phyloP scores from a whole-genome alignment of 2,888 invertebrate species.

The Lasioglossum calceatum region DNA sequence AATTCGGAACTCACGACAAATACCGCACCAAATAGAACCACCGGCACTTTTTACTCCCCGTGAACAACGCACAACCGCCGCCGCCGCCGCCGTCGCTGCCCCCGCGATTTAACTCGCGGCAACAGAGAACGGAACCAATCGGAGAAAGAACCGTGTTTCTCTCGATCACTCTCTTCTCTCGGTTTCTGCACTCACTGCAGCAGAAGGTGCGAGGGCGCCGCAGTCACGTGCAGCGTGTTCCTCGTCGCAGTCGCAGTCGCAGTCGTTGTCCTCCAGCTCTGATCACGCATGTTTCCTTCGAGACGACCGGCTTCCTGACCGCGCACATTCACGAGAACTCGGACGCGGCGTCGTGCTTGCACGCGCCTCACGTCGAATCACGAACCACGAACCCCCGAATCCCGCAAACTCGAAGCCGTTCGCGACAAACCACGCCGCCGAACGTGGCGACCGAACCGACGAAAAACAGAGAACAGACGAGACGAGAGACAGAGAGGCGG shows the following conservation, averaged over 20 bases:
- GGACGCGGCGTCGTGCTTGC: slow-evolving; percentile 51
- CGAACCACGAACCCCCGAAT: slow-evolving; percentile 14
- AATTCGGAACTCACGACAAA: slow-evolving; percentile 43
- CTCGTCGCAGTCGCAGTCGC: slow-evolving; percentile 60
- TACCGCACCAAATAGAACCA: slow-evolving; percentile 56
- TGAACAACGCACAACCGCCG: slow-evolving; percentile 38
- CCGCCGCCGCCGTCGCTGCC: neutral
- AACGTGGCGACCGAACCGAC: neutral
- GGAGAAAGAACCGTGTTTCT: slow-evolving; percentile 57
- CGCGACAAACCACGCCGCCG: neutral
- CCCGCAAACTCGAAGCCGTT: slow-evolving; percentile 6
- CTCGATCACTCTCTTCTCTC: slow-evolving; percentile 53
- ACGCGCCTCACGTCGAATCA: slow-evolving; percentile 28
- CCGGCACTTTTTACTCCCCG: slow-evolving; percentile 46
- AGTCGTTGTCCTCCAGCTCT: slow-evolving; percentile 65
- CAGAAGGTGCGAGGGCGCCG: slow-evolving; percentile 62
- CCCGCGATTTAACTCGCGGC: slow-evolving; percentile 4
- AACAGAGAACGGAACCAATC: slow-evolving; percentile 32
- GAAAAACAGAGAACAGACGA: neutral
- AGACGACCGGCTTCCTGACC: slow-evolving; percentile 60
- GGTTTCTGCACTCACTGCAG: slow-evolving; percentile 65
- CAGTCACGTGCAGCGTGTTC: slow-evolving; percentile 69
- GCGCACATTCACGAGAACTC: slow-evolving; percentile 65
- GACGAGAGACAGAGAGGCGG: slow-evolving; percentile 4
- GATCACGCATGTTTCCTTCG: slow-evolving; percentile 66